Evolutionary conservation across 1,140 invertebrate species (phyloP).

Genomic region (Drosophila bifasciata): DNA sequence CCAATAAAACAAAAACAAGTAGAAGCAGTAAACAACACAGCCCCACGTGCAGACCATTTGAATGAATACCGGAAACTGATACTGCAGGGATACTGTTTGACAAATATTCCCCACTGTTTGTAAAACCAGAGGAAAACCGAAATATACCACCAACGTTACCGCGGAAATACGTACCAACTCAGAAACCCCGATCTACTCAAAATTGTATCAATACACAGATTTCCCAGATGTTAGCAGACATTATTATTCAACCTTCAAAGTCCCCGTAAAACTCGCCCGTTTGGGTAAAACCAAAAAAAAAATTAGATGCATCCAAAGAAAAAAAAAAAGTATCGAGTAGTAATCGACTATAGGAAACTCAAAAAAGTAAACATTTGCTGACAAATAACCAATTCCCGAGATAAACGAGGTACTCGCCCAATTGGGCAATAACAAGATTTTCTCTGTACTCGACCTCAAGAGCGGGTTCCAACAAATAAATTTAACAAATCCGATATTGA

Average conservation of each 20-base stretch:
- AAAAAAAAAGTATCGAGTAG: neutral
- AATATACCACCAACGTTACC: too few relatives aligned
- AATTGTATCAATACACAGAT: too few relatives aligned
- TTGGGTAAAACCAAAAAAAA: neutral
- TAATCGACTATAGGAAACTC: neutral
- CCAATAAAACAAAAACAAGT: too few relatives aligned
- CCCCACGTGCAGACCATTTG: too few relatives aligned
- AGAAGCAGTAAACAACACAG: too few relatives aligned
- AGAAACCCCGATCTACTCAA: too few relatives aligned
- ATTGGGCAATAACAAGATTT: slow-evolving; percentile 16
- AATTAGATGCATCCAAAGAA: neutral
- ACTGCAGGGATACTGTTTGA: too few relatives aligned
- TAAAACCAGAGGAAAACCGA: too few relatives aligned
- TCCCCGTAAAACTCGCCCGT: slow-evolving; percentile 1
- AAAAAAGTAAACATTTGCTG: slow-evolving; percentile 2
- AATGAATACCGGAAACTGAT: too few relatives aligned
- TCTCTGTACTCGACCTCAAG: slow-evolving; percentile 12
- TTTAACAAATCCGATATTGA: slow-evolving; percentile 2
- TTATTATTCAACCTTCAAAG: neutral
- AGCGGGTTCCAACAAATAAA: slow-evolving; percentile 5
- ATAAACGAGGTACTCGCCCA: slow-evolving; percentile 7
- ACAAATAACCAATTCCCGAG: slow-evolving; percentile 3
- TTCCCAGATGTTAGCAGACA: too few relatives aligned
- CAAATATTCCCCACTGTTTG: too few relatives aligned
- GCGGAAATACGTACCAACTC: too few relatives aligned